Evolutionary conservation across 2,888 invertebrate genomes (phyloP).

Genomic region (Thera britannica): DNA sequence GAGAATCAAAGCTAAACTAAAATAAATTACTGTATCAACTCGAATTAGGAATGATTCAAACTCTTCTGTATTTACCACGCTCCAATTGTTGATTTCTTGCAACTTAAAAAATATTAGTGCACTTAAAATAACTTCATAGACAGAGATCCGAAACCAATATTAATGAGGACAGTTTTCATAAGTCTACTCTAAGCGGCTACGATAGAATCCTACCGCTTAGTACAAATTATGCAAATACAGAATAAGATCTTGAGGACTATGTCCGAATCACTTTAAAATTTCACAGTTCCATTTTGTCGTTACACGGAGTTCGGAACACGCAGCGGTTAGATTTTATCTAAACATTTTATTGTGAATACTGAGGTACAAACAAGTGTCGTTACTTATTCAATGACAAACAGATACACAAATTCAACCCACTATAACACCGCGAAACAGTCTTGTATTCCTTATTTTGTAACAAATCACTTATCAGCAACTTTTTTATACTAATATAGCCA

Average conservation of each 20-base stretch:
- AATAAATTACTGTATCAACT: slow-evolving; percentile 34
- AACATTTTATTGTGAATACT: slow-evolving; percentile 60
- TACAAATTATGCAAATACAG: slow-evolving; percentile 41
- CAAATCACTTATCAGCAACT: neutral
- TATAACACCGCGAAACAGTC: slow-evolving; percentile 14
- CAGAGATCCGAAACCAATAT: slow-evolving; percentile 61
- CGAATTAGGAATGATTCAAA: slow-evolving; percentile 32
- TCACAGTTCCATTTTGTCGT: slow-evolving; percentile 43
- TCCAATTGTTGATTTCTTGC: slow-evolving; percentile 23
- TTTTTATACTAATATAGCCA: no score
- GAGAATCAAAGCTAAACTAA: slow-evolving; percentile 30
- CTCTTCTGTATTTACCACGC: slow-evolving; percentile 12
- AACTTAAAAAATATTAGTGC: slow-evolving; percentile 48
- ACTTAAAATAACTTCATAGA: slow-evolving; percentile 52
- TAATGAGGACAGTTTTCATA: slow-evolving; percentile 45
- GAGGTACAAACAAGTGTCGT: slow-evolving; percentile 58
- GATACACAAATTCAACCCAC: slow-evolving; percentile 20
- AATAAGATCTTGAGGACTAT: slow-evolving; percentile 45
- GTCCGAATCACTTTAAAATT: slow-evolving; percentile 48
- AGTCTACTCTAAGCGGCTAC: slow-evolving; percentile 50
- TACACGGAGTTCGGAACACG: slow-evolving; percentile 60
- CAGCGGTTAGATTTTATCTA: slow-evolving; percentile 57
- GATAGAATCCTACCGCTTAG: slow-evolving; percentile 28
- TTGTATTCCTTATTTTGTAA: slow-evolving; percentile 2
- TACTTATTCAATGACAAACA: slow-evolving; percentile 47